Evolutionary conservation across 2,888 invertebrate genomes (phyloP).

Genomic region (Nomada fucata): DNA sequence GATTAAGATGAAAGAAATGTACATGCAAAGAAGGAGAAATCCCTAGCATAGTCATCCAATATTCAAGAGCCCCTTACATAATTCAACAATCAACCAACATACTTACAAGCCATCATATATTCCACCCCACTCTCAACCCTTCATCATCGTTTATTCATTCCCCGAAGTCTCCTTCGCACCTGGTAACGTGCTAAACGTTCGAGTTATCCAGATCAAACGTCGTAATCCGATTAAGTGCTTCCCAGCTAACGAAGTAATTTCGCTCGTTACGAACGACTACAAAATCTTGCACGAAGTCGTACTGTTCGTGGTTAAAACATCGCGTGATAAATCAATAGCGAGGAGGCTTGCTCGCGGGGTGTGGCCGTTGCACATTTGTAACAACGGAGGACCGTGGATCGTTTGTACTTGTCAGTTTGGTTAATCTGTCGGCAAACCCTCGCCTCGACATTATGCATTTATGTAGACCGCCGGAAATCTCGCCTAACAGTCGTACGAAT

Average conservation of each 20-base stretch:
- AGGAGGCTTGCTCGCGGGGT: conserved; percentile 27
- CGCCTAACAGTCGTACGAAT: conserved; percentile 47
- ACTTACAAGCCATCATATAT: too few species aligned
- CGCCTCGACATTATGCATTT: conserved; percentile 67
- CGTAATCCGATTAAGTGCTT: conserved; percentile 13
- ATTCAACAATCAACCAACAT: too few species aligned
- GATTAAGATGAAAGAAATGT: too few species aligned
- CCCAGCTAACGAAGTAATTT: not conserved
- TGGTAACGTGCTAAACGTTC: not conserved
- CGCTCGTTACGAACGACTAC: not conserved
- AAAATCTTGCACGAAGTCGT: not conserved
- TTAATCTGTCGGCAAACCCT: conserved; percentile 66
- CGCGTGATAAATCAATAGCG: conserved; percentile 64
- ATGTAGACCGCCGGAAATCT: conserved; percentile 51
- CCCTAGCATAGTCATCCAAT: too few species aligned
- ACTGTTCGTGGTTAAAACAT: conserved; percentile 57
- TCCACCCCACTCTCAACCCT: too few species aligned
- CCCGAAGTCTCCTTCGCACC: not conserved
- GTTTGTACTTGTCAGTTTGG: conserved; percentile 69
- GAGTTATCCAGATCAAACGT: conserved; percentile 1
- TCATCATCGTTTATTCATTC: not conserved
- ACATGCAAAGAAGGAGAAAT: too few species aligned
- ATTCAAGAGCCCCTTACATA: too few species aligned
- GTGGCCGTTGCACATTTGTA: conserved; percentile 61
- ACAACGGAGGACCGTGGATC: conserved; percentile 56